Evolutionary conservation across 2,113 vertebrate genomes (phyloP).

Genomic region (Paraplagusia blochii): DNA sequence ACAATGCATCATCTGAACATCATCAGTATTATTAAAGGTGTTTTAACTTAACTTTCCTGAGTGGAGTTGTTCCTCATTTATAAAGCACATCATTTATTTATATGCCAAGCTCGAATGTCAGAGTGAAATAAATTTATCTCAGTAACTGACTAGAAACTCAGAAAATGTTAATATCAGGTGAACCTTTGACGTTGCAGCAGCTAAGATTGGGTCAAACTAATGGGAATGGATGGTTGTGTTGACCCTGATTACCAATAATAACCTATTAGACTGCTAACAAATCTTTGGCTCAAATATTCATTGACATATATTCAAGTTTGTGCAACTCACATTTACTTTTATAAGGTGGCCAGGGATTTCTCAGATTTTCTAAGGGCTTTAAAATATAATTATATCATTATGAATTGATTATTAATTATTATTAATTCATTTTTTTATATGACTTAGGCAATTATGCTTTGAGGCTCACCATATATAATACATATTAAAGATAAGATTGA

Average conservation of each 20-base stretch:
- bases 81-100: background rate
- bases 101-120: slow-evolving; percentile 1
- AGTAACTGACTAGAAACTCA: slow-evolving; percentile 11
- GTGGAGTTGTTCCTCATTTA: slow-evolving; percentile 4
- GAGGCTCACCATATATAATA: too few species aligned
- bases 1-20: background rate
- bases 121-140: slow-evolving; percentile 24
- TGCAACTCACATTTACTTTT: too few species aligned
- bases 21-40: slow-evolving; percentile 36
- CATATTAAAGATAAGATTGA: too few species aligned
- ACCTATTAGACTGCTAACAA: background rate
- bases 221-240: background rate
- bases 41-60: slow-evolving; percentile 3
- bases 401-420: too few species aligned
- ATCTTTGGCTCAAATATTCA: too few species aligned
- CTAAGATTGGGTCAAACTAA: background rate
- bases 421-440: too few species aligned
- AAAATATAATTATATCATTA: too few species aligned
- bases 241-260: background rate
- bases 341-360: too few species aligned
- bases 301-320: too few species aligned
- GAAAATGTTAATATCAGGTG: slow-evolving; percentile 16
- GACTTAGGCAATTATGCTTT: too few species aligned
- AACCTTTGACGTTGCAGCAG: slow-evolving; percentile 25
- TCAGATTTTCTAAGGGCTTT: too few species aligned